A percentile compares a stretch with the other conserved stretches of the same genome.
phyloP scores from a whole-genome alignment of 2,113 vertebrate species.

The Dicentrarchus labrax region DNA sequence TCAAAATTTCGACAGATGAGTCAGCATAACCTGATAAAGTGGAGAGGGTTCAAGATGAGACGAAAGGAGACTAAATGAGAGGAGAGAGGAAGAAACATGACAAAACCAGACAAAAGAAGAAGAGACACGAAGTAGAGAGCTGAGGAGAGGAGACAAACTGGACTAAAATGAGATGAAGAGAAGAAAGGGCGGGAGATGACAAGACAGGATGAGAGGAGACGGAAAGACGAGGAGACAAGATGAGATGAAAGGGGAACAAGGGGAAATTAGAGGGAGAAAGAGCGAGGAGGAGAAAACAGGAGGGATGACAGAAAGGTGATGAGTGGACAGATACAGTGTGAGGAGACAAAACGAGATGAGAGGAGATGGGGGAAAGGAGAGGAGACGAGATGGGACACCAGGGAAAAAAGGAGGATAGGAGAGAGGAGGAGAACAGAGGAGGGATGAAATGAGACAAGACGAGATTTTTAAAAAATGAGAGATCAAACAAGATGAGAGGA shows the following conservation, averaged over 20 bases:
- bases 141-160: neutral
- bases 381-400: neutral
- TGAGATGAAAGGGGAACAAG: neutral
- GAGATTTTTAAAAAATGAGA: neutral
- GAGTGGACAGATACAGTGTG: neutral
- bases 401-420: neutral
- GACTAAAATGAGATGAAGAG: neutral
- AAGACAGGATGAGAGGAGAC: neutral
- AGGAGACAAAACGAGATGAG: neutral
- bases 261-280: neutral
- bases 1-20: conserved; percentile 36
- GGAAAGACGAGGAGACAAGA: neutral
- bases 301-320: neutral
- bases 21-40: conserved; percentile 51
- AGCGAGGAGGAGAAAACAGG: neutral
- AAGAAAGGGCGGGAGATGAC: neutral
- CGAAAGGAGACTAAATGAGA: neutral
- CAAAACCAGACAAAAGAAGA: neutral
- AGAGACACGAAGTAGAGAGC: neutral
- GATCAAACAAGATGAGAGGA: neutral
- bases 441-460: neutral
- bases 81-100: neutral
- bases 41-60: neutral
- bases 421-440: neutral
- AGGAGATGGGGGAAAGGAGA: neutral